Evolutionary conservation across 2,888 invertebrate genomes (phyloP), one percentile per base, ranked within the genome.

Genomic region (Polyommatus icarus): DNA sequence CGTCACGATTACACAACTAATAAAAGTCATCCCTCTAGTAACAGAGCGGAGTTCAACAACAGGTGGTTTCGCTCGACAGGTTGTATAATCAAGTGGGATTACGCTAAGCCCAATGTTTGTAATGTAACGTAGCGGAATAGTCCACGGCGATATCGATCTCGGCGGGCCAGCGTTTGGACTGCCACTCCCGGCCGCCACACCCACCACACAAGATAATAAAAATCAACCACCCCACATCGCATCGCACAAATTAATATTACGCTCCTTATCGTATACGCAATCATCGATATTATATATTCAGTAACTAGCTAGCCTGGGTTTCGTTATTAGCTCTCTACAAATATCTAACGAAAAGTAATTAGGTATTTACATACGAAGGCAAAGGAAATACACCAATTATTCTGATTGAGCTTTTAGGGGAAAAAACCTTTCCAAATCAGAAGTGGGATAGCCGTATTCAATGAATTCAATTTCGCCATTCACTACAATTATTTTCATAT

Each of bases 101-200:
- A 72, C 72, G 54, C 50, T 29, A 80, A 80, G 83, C 82, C 78
- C 32, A 78, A 76, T 76, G 77, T 79, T 79, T 78, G 78, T 76
- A 80, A 78, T 76, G 82, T 85, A 82, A 85, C 83, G 85, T 84
- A 90, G 85, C 87, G 90, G 90, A 91, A 91, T 92, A 88, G 88
- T 89, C 85, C 88, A 84, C 85, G 85, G 85, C 85, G 83, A 83
- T 91, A 93, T 93, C 90, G 93, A 94, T 93, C 89, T 89, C 84
- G 83, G 82, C 86, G 83, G 83, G 86, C 81, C 87, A 84, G 85
- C 93, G 92, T 94, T 93, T 93, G 91, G 83, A 83, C 84, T 86
- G 92, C 90, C 93, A 83, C 94, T 86, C 93, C 94, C 89, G 67
- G 5, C 67, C 81, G 84, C 90, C 93, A 91, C 93, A 89, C 93